Evolutionary conservation across 2,888 invertebrate species (phyloP), one percentile per base, ranked within the genome.

Genomic region (Amblyjoppa proteus): DNA sequence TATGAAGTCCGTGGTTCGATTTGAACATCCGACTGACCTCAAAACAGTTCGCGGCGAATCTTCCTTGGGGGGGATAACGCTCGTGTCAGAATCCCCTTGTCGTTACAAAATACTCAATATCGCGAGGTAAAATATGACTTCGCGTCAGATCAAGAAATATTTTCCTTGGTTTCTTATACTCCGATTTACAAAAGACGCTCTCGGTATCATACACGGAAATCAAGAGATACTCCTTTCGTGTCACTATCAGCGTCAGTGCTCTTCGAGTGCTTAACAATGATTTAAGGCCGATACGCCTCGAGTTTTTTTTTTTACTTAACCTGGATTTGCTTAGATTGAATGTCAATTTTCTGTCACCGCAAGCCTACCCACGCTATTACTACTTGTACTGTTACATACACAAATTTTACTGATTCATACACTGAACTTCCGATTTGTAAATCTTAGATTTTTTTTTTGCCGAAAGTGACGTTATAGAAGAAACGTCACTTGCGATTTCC

Each of bases 21-120:
- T 71, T 64, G 70, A 56, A 77, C 75, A 53, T 38, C 53, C 53
- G 64, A 76, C 41, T 77, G 82, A 82, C 81, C 75, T 70, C 38
- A 70, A 81, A 81, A 70, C 74, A 81, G 45, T 56, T 20, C 53
- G 31, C 68, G 13, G 28, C 38, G 25, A 51, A 34, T 61, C 6
- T 68, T 16, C 56, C 25, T 28, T 2, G n/a, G 34, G 45, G 45
- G 64, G 20, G 41, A 41, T 53, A 53, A 64, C 38, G 66, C 64
- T 28, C 51, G 11, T 73, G 34, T 61, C 34, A 4, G n/a, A 75
- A 49, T 45, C 49, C 61, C 31, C 7, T n/a, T 34, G 16, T 1
- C 6, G 11, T 53, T 38, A 16, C 4, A 64, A 34, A 61, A 61
- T 79, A 75, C 58, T 64, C 64, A 58, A 64, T 75, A 64, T 75